Percentiles rank a stretch among this genome's conserved stretches.
Evolutionary conservation across 2,797 vertebrate species (phyloP).

Genomic region (Alosa sapidissima): DNA sequence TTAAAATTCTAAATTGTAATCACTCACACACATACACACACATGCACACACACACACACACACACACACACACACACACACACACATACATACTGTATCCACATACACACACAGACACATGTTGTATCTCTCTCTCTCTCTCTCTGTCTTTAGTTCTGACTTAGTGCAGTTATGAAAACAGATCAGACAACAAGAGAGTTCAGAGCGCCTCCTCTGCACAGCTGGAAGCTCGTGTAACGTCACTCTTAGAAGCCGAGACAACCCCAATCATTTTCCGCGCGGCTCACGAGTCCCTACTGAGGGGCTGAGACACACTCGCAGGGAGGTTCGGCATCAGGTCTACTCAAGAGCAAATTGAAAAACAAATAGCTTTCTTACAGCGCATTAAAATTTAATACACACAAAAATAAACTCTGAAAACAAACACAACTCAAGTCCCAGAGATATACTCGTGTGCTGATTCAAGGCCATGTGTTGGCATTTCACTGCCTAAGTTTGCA

Average conservation of each 20-base stretch:
- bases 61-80: no score
- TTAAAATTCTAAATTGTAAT: no score
- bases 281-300: no score
- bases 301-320: background rate
- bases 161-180: background rate
- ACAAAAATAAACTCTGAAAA: background rate
- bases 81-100: background rate
- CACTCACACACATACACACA: background rate
- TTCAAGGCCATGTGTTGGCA: background rate
- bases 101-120: background rate
- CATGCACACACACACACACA: background rate
- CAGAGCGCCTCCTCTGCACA: background rate
- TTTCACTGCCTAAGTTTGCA: background rate
- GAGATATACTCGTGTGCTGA: background rate
- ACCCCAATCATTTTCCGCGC: background rate
- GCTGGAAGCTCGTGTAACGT: no score
- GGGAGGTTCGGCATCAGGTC: background rate
- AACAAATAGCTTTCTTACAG: background rate
- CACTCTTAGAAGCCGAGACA: background rate
- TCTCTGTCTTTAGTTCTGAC: background rate
- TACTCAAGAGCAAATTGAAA: background rate
- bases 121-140: background rate
- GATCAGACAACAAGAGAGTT: background rate
- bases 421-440: background rate
- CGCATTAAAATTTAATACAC: background rate